Conservation (phyloP, 2,888 invertebrate species). For the Sesia apiformis region DNA sequence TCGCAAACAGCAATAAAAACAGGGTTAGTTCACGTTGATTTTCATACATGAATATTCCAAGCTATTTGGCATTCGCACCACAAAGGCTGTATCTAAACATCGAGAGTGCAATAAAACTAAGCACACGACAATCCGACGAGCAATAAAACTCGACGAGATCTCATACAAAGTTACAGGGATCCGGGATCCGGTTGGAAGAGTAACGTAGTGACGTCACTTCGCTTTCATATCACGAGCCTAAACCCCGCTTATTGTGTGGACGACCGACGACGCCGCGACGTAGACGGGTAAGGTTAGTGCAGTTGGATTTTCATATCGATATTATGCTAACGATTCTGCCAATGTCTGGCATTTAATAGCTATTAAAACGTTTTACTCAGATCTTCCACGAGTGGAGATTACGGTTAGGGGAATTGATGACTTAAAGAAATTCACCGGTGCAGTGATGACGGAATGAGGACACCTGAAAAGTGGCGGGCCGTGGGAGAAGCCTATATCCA, state of each 20-base stretch:
- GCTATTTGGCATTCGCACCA: constrained; percentile 45
- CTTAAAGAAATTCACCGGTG: too few relatives aligned
- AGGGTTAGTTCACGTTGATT: constrained; percentile 30
- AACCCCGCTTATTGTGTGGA: constrained; percentile 34
- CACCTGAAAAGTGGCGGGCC: too few relatives aligned
- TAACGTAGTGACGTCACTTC: constrained; percentile 50
- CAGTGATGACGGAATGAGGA: too few relatives aligned
- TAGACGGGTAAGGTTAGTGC: constrained; percentile 9
- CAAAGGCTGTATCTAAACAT: constrained; percentile 45
- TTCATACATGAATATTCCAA: constrained; percentile 57
- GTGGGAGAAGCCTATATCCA: too few relatives aligned
- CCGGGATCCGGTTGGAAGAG: constrained; percentile 11
- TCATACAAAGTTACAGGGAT: constrained; percentile 28
- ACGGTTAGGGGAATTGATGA: too few relatives aligned
- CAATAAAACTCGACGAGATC: constrained; percentile 51
- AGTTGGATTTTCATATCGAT: too few relatives aligned
- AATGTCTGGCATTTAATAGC: too few relatives aligned
- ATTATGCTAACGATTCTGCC: too few relatives aligned
- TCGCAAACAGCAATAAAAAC: constrained; percentile 42
- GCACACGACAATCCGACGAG: constrained; percentile 57
- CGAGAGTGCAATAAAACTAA: constrained; percentile 64
- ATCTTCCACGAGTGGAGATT: too few relatives aligned
- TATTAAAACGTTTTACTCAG: too few relatives aligned
- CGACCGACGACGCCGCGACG: constrained; percentile 20
- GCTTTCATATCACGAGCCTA: constrained; percentile 65